Evolutionary conservation across 2,797 vertebrate species (phyloP).

Genomic region (Balearica regulorum): DNA sequence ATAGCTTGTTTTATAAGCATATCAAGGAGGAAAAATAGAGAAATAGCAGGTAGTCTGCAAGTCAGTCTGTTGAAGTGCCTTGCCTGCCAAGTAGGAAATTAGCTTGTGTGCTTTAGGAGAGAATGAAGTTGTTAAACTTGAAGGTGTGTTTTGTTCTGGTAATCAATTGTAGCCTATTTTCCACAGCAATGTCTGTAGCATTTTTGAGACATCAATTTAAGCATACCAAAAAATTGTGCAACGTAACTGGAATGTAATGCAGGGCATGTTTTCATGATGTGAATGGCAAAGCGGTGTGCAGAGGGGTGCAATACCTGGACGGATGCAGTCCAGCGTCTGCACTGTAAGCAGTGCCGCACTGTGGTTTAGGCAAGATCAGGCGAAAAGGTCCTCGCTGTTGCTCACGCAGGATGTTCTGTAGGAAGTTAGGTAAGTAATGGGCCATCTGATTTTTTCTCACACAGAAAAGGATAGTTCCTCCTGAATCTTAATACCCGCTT

Average conservation of each 20-base stretch:
- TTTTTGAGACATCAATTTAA: not conserved
- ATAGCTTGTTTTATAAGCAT: not conserved
- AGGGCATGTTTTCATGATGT: not conserved
- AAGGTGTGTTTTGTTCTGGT: not conserved
- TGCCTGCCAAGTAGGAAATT: not conserved
- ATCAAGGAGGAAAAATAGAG: not conserved
- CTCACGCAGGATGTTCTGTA: not conserved
- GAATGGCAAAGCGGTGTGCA: not conserved
- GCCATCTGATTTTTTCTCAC: not conserved
- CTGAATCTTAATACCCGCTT: not conserved
- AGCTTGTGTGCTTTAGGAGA: not conserved
- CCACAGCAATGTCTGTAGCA: not conserved
- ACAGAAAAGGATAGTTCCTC: not conserved
- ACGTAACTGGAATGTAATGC: not conserved
- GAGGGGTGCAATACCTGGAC: fast-evolving
- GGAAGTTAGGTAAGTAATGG: not conserved
- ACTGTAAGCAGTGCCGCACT: fast-evolving
- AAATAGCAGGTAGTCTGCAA: not conserved
- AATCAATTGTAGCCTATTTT: not conserved
- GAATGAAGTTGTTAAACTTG: not conserved
- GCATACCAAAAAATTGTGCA: not conserved
- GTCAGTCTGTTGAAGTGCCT: not conserved
- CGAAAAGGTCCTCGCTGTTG: not conserved
- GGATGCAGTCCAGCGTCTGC: fast-evolving
- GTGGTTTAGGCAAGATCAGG: not conserved